Percentiles rank a stretch among this genome's conserved stretches.
phyloP scores from a whole-genome alignment of 2,888 invertebrate genomes.

The Agonopterix alstromeriana region DNA sequence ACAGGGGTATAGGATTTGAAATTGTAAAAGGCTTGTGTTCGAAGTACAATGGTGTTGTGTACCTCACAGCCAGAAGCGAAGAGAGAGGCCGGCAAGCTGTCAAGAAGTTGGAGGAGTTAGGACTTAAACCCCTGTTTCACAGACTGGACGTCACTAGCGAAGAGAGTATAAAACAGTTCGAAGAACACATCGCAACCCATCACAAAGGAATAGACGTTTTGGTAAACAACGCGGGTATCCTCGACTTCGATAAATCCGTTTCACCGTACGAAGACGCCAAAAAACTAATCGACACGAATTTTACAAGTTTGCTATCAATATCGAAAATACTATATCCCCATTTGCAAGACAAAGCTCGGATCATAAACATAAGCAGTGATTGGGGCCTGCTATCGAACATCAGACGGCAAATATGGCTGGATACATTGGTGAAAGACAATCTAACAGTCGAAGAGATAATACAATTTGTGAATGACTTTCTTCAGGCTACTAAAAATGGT shows the following conservation, averaged over 20 bases:
- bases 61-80: conserved; percentile 82
- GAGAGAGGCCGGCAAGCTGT: conserved; percentile 79
- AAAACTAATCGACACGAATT: conserved; percentile 83
- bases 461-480: conserved; percentile 74
- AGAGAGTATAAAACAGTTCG: conserved; percentile 78
- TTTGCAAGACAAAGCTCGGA: conserved; percentile 81
- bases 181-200: conserved; percentile 73
- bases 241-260: conserved; percentile 79
- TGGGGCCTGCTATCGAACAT: conserved; percentile 72
- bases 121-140: conserved; percentile 79
- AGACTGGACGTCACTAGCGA: conserved; percentile 81
- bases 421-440: conserved; percentile 57
- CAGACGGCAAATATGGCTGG: conserved; percentile 62
- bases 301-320: conserved; percentile 79
- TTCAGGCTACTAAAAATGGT: conserved; percentile 70
- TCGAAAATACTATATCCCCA: conserved; percentile 83
- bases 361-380: conserved; percentile 85
- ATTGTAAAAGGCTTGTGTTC: conserved; percentile 77
- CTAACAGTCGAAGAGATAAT: conserved; percentile 70
- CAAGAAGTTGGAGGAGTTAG: conserved; percentile 75
- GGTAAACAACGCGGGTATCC: conserved; percentile 87
- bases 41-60: conserved; percentile 83
- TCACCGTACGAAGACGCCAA: conserved; percentile 83
- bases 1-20: conserved; percentile 67
- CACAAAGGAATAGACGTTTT: conserved; percentile 84